These are phyloP conservation scores for Drosophila pachea DNA, from an alignment of 1,140 invertebrate genomes.

Conservation along the genomic window DNA sequence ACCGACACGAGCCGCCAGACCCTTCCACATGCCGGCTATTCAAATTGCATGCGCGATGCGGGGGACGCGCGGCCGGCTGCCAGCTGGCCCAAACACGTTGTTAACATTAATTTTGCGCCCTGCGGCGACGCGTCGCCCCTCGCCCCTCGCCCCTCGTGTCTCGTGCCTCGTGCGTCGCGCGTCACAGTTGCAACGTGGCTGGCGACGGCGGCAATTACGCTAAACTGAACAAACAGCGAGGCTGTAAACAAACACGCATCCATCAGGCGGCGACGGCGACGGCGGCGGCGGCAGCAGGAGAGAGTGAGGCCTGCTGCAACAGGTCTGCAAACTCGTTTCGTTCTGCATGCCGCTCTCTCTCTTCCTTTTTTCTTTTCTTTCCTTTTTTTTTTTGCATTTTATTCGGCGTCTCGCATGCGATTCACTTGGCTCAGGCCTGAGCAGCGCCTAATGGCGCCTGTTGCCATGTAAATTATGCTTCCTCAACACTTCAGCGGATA, in stretches of 20 bases:
- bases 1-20: constrained; percentile 20
- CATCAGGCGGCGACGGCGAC: constrained; percentile 42
- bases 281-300: background rate
- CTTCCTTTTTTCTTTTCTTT: constrained; percentile 19
- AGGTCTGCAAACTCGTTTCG: constrained; percentile 61
- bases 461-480: constrained; percentile 78
- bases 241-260: constrained; percentile 77
- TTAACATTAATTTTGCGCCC: constrained; percentile 74
- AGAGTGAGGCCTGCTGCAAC: constrained; percentile 40
- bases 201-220: constrained; percentile 69
- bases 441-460: constrained; percentile 66
- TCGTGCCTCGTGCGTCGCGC: constrained; percentile 1
- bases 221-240: constrained; percentile 77
- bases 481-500: constrained; percentile 63
- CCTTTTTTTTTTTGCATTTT: background rate
- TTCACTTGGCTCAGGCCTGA: constrained; percentile 28
- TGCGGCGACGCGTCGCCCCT: constrained; percentile 15
- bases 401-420: constrained; percentile 26
- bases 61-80: background rate
- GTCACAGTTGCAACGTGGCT: constrained; percentile 16
- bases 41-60: constrained; percentile 37
- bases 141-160: no score
- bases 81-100: constrained; percentile 53
- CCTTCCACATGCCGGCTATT: constrained; percentile 29
- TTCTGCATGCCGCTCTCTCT: background rate